These are phyloP conservation scores for Keiferia lycopersicella DNA, from an alignment of 2,888 invertebrate genomes.

Conservation along the genomic window DNA sequence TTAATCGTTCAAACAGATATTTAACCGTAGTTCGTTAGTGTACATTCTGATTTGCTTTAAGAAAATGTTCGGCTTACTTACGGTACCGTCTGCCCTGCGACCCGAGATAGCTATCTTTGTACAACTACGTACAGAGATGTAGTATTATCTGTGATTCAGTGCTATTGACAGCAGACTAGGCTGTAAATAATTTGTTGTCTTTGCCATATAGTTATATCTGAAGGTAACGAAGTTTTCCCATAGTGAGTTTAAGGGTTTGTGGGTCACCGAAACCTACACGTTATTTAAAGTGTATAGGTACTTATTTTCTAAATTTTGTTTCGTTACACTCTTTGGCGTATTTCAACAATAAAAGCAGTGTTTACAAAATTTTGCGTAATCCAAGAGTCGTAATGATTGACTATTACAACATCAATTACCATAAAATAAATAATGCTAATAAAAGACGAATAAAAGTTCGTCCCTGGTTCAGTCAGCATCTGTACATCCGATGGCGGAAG, in stretches of 20 bases:
- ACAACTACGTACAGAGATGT: conserved; percentile 34
- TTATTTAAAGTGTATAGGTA: no score
- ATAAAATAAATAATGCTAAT: neutral
- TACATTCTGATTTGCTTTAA: conserved; percentile 47
- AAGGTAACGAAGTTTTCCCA: neutral
- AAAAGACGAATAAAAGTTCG: neutral
- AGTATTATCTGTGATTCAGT: conserved; percentile 14
- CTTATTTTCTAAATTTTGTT: neutral
- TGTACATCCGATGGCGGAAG: conserved; percentile 19
- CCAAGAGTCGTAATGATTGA: neutral
- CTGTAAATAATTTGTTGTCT: conserved; percentile 11
- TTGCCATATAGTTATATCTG: neutral
- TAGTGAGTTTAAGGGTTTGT: neutral
- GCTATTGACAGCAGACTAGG: conserved; percentile 11
- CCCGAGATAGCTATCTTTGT: conserved; percentile 62
- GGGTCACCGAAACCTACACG: no score
- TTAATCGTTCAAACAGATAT: conserved; percentile 42
- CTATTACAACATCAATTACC: neutral
- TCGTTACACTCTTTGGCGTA: neutral
- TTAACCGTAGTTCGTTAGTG: conserved; percentile 43
- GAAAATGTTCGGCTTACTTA: conserved; percentile 52
- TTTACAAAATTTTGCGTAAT: no score
- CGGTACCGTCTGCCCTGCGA: conserved; percentile 71
- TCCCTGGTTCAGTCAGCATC: conserved; percentile 3
- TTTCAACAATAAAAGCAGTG: neutral